A percentile compares a stretch with the other conserved stretches of the same genome.
These are phyloP conservation scores for Melanitta fusca DNA, from an alignment of 2,797 vertebrate genomes.

Conservation along the genomic window DNA sequence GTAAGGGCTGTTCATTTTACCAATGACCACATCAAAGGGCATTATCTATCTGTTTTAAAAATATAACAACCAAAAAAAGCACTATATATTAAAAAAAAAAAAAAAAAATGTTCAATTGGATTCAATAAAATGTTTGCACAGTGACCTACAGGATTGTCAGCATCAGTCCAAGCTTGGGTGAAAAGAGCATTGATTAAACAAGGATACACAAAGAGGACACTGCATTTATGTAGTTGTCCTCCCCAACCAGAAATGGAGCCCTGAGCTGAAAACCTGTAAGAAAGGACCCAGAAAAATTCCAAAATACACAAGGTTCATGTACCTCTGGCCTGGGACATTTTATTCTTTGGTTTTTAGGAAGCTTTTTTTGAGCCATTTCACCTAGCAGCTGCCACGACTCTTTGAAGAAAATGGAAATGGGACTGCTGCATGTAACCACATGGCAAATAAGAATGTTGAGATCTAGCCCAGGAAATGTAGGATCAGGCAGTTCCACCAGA, in stretches of 20 bases:
- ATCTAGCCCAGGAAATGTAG: neutral
- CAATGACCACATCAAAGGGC: neutral
- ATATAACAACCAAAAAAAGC: neutral
- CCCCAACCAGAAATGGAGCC: neutral
- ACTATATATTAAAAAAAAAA: too few relatives aligned
- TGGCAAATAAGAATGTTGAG: neutral
- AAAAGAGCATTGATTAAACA: neutral
- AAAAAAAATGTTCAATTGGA: neutral
- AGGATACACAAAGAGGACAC: neutral
- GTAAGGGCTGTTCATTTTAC: neutral
- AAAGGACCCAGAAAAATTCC: neutral
- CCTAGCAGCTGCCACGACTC: neutral
- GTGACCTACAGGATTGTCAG: neutral
- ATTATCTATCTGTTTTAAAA: neutral
- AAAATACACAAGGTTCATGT: neutral
- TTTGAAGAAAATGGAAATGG: neutral
- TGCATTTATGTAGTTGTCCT: neutral
- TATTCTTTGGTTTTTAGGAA: neutral
- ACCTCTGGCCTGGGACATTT: neutral
- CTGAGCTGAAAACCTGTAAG: neutral
- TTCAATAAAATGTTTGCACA: neutral
- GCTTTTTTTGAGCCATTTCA: neutral
- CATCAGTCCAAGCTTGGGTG: neutral
- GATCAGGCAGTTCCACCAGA: fast-evolving
- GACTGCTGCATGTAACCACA: neutral